Evolutionary conservation across 2,888 invertebrate species (phyloP).

Genomic region (Griposia aprilina): DNA sequence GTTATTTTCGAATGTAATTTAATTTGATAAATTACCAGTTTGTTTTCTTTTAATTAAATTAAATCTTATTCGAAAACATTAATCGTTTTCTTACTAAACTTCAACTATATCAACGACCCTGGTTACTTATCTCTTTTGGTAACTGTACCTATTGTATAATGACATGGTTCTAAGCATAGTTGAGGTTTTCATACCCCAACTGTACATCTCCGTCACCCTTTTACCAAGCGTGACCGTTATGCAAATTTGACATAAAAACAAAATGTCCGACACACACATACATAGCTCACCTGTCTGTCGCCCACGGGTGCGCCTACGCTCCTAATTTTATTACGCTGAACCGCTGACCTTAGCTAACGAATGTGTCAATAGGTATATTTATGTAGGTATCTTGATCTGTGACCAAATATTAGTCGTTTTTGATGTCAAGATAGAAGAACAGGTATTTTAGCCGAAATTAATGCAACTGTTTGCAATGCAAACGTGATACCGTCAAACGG

Average conservation of each 20-base stretch:
- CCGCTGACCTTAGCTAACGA: slow-evolving; percentile 49
- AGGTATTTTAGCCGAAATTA: background rate
- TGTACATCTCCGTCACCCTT: background rate
- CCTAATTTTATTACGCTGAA: slow-evolving; percentile 54
- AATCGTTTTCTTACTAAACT: too few species aligned
- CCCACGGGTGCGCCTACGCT: slow-evolving; percentile 58
- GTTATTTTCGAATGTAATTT: too few species aligned
- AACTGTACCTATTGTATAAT: too few species aligned
- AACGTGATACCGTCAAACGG: too few species aligned
- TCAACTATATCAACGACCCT: too few species aligned
- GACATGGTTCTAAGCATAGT: background rate
- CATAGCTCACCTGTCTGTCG: slow-evolving; percentile 37
- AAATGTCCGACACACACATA: slow-evolving; percentile 39
- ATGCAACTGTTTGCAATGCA: too few species aligned
- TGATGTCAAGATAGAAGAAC: background rate
- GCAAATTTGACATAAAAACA: slow-evolving; percentile 42
- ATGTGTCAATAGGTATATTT: slow-evolving; percentile 38
- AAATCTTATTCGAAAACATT: too few species aligned
- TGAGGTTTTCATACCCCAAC: background rate
- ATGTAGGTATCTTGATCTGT: slow-evolving; percentile 1
- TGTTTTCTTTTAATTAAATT: too few species aligned
- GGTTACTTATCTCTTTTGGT: too few species aligned
- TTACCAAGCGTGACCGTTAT: slow-evolving; percentile 18
- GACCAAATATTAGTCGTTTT: slow-evolving; percentile 2
- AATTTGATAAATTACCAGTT: too few species aligned